These are phyloP conservation scores for Ceratina japonica DNA, from an alignment of 1,140 invertebrate genomes.

Conservation along the genomic window DNA sequence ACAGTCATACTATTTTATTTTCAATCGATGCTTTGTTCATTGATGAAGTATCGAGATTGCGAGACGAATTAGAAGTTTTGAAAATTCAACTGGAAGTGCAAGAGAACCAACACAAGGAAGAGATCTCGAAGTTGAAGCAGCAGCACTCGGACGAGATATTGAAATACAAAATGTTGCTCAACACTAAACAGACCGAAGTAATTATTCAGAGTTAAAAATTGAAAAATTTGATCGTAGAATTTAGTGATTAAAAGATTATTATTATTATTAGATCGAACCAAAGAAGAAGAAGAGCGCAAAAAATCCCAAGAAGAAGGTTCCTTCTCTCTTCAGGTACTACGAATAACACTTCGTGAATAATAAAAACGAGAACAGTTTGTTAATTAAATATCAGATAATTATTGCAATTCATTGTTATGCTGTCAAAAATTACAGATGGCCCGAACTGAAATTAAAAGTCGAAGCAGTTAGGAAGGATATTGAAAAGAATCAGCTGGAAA, in stretches of 20 bases:
- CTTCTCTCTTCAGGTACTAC: conserved; percentile 8
- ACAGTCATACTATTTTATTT: too few species aligned
- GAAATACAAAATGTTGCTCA: conserved; percentile 22
- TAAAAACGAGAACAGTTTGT: too few species aligned
- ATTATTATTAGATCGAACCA: too few species aligned
- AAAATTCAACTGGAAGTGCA: conserved; percentile 27
- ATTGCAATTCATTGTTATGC: too few species aligned
- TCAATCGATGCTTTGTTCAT: too few species aligned
- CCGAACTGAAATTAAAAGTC: conserved; percentile 12
- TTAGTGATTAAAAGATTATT: too few species aligned
- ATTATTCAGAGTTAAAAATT: not conserved
- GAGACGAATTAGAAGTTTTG: conserved; percentile 49
- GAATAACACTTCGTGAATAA: not conserved
- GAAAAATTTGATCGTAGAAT: not conserved
- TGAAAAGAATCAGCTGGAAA: not conserved
- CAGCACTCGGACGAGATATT: conserved; percentile 41
- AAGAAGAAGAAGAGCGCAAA: not conserved
- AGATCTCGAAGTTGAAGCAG: conserved; percentile 37
- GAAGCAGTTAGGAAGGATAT: not conserved
- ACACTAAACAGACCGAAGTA: not conserved
- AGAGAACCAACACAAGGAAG: conserved; percentile 36
- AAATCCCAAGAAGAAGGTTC: not conserved
- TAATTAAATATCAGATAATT: too few species aligned
- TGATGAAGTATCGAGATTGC: conserved; percentile 49
- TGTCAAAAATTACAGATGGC: conserved; percentile 26